Evolutionary conservation across 1,140 invertebrate genomes (phyloP), one percentile per base, ranked within the genome.

Genomic region (Vanessa atalanta): DNA sequence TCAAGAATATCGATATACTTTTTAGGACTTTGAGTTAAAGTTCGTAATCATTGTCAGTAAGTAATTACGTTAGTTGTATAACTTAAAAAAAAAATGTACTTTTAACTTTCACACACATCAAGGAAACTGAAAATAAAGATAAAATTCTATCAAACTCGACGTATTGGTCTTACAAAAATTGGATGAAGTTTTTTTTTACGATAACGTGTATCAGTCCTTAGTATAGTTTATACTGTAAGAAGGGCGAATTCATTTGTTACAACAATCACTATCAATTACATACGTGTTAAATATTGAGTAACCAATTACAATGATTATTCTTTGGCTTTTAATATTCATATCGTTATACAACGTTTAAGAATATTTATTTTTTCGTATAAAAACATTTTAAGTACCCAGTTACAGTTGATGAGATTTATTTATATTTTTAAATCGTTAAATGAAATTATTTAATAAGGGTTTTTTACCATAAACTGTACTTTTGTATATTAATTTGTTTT

Each of bases 211-310:
- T 13, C 37, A 43, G 26, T 20, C 68, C 23, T 63, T 57, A 66
- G 14, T n/a, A 64, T 26, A 37, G 37, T n/a, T n/a, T 26, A 67
- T 31, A 50, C 47, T 61, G 31, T 51, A 47, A 70, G 63, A 70
- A 65, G 73, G 64, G 68, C 68, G 47, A 70, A 75, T 70, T 57
- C 47, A 75, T 75, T 70, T 61, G 48, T 47, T 26, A 26, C 23
- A 43, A 51, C 65, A 47, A 65, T 65, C 64, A 55, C 53, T 61
- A 63, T 67, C 55, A 72, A 71, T 68, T 61, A 75, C 69, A 50
- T 47, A 55, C 23, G 73, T 72, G 69, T 68, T 71, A 72, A 76
- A 76, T 72, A 63, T 71, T 72, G 37, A 47, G 57, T 69, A 69
- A 69, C 43, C 16, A 57, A 69, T 69, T 43, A 57, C 26, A 53